Conservation (phyloP, 1,140 invertebrate genomes). For the Diplogasteroides magnus region DNA sequence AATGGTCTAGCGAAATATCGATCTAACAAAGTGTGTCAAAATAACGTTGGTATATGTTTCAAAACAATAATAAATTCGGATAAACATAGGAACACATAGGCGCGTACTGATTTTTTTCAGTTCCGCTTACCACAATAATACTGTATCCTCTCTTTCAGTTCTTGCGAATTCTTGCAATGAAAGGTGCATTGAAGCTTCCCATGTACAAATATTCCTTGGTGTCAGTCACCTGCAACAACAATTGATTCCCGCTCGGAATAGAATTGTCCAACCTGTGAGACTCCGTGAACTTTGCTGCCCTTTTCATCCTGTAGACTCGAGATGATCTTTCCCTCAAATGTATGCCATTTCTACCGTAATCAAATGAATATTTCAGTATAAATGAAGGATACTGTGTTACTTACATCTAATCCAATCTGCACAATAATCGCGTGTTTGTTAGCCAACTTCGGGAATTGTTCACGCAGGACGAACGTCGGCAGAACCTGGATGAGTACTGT, state of each 20-base stretch:
- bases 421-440: slow-evolving; percentile 57
- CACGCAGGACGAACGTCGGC: background rate
- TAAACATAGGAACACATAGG: no score
- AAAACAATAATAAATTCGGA: no score
- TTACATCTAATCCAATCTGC: no score
- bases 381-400: no score
- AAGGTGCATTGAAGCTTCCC: background rate
- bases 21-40: no score
- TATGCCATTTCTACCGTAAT: no score
- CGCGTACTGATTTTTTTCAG: no score
- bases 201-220: background rate
- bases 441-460: slow-evolving; percentile 27
- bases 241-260: background rate
- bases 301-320: slow-evolving; percentile 56
- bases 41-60: no score
- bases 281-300: slow-evolving; percentile 48
- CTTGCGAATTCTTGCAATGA: background rate
- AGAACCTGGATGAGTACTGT: slow-evolving; percentile 34
- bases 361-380: no score
- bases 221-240: background rate
- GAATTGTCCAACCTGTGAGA: slow-evolving; percentile 50
- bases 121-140: no score
- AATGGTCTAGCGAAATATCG: no score
- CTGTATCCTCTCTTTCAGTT: no score
- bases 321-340: slow-evolving; percentile 51